Percentiles rank a stretch among this genome's conserved stretches.
Evolutionary conservation across 2,113 vertebrate genomes (phyloP).

Genomic region (Bos indicus): DNA sequence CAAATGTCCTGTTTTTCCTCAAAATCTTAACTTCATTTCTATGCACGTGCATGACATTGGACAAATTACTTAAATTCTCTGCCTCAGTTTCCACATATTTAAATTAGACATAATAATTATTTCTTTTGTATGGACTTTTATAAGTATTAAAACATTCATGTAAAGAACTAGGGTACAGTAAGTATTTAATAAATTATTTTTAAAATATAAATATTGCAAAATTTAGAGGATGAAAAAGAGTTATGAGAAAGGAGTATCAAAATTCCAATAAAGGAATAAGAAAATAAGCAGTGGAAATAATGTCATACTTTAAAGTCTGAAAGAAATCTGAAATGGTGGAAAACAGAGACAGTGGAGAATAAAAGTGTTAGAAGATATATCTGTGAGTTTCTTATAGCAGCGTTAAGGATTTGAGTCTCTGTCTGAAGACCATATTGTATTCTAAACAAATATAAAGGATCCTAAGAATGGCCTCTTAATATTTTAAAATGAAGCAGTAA

Average conservation of each 20-base stretch:
- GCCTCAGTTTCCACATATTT: neutral
- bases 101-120: neutral
- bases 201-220: neutral
- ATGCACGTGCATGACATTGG: no score
- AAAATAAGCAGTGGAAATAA: neutral
- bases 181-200: neutral
- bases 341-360: neutral
- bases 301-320: neutral
- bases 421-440: neutral
- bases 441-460: neutral
- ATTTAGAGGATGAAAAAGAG: neutral
- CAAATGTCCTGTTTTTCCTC: neutral
- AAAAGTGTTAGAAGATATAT: accelerated
- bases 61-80: neutral
- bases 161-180: neutral
- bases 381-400: neutral
- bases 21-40: neutral
- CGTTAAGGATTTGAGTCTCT: neutral
- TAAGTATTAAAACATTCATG: neutral
- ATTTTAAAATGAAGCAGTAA: neutral
- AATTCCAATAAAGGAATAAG: neutral
- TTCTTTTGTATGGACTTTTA: neutral
- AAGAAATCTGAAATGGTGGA: neutral
- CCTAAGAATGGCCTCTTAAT: neutral
- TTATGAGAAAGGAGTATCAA: neutral